Base-by-base conservation (phyloP, 2,797 vertebrate species). In the Scolopax rusticola region DNA sequence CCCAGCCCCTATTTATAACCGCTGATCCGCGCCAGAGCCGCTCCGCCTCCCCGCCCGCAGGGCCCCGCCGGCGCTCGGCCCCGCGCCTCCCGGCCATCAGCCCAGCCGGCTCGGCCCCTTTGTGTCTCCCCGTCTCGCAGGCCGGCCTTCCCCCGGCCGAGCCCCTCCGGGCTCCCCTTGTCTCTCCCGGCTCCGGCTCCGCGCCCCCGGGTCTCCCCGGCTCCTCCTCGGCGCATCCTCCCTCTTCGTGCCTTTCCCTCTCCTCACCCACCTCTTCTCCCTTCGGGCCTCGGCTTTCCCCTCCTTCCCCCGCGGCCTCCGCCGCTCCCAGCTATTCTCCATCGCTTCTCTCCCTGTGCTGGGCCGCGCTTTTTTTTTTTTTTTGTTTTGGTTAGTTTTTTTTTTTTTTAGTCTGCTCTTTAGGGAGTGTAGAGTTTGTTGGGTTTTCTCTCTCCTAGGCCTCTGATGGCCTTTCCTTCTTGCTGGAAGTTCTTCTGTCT, bases 1-100 rank as follows among this genome's bases (percentile, higher is more conserved):
- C 54, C 50, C 43, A 28, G 73, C 60, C 94, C 83, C 93, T 95
- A 67, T 96, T 96, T 95, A 93, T 95, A 95, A 69, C 89, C 28
- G 60, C 64, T 38, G 71, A 64, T 15, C 91, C 80, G 59, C 84
- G 60, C 78, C 85, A 63, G 50, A 33, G 69, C 91, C 74, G 71
- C 91, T 95, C 93, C 95, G 84, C 91, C 93, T 90, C 88, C 68
- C 75, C 48, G 86, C 75, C 88, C 74, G 74, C 88, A 38, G 85
- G 88, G 82, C 79, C 78, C 74, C 69, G 59, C 51, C 78, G 77
- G 48, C 67, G 27, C 82, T 61, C 59, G 7, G 77, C 73, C n/a
- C 84, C 56, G 79, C 71, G 50, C 53, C 61, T 74, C 33, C 65
- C 51, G 30, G 40, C 67, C 47, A 51, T 47, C 61, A 32, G 71